phyloP scores from a whole-genome alignment of 2,113 vertebrate species.

The Charadrius vociferus region DNA sequence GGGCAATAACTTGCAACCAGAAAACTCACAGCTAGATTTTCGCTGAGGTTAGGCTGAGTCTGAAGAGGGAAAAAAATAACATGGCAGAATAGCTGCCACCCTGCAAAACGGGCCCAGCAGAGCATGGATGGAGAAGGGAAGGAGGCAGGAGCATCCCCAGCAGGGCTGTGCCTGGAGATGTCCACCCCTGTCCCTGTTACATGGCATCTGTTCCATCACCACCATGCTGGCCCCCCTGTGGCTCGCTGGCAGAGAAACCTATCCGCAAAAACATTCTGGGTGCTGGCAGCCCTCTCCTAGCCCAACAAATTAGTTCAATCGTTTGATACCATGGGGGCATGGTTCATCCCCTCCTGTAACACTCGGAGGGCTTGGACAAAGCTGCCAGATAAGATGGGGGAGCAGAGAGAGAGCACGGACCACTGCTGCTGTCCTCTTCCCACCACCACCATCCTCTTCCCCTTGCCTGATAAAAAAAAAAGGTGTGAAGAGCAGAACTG shows the following conservation, averaged over 20 bases:
- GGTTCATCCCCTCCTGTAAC: background rate
- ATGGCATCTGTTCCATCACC: background rate
- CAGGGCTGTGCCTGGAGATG: background rate
- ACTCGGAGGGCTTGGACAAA: background rate
- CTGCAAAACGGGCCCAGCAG: background rate
- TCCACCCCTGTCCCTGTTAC: background rate
- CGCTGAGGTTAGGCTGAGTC: background rate
- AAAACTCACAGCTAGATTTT: background rate
- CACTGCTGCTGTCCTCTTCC: background rate
- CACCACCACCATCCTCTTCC: background rate
- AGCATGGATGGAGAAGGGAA: background rate
- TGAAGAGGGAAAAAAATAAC: background rate
- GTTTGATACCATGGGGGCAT: background rate
- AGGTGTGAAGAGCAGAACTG: background rate
- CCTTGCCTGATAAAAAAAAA: rapidly evolving
- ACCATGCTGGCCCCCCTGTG: rapidly evolving
- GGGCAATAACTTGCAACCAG: background rate
- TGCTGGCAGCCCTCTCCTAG: background rate
- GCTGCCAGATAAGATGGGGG: background rate
- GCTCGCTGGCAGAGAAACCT: background rate
- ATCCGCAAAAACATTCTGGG: background rate
- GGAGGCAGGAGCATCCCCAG: background rate
- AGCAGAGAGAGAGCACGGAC: background rate
- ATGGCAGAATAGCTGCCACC: background rate
- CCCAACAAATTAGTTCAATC: background rate